A percentile compares a stretch with the other conserved stretches of the same genome.
Evolutionary conservation across 1,140 invertebrate genomes (phyloP).

Genomic region (Onthophagus taurus): DNA sequence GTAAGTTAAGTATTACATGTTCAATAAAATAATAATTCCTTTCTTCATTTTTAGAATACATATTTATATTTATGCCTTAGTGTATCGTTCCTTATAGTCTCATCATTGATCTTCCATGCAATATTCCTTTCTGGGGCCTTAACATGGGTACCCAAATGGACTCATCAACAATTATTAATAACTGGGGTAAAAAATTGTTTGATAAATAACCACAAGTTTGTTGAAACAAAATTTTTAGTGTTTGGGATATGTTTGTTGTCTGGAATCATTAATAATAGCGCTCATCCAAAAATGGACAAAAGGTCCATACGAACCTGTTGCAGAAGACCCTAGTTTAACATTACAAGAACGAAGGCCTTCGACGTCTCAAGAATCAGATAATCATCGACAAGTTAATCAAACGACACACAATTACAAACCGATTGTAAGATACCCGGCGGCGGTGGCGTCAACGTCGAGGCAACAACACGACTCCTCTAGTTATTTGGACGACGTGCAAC

Average conservation of each 20-base stretch:
- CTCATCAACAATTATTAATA: constrained; percentile 35
- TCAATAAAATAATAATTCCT: constrained; percentile 11
- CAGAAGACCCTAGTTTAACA: constrained; percentile 34
- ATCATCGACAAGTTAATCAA: constrained; percentile 31
- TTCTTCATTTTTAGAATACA: constrained; percentile 44
- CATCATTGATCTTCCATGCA: constrained; percentile 53
- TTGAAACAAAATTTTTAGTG: constrained; percentile 25
- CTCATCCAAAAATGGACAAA: constrained; percentile 32
- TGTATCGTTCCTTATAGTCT: constrained; percentile 52
- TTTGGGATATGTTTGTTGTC: constrained; percentile 34
- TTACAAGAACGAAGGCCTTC: constrained; percentile 32
- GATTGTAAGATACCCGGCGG: constrained; percentile 22
- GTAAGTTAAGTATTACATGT: constrained; percentile 42
- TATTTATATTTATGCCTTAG: constrained; percentile 54
- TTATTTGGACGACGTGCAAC: constrained; percentile 36
- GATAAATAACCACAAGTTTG: background rate
- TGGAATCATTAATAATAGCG: constrained; percentile 33
- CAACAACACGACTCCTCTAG: constrained; percentile 23
- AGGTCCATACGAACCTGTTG: constrained; percentile 32
- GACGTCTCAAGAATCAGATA: constrained; percentile 23
- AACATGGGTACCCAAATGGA: constrained; percentile 49
- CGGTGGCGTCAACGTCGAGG: constrained; percentile 30
- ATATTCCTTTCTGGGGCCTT: constrained; percentile 54
- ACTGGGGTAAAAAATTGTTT: constrained; percentile 30
- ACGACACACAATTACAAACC: constrained; percentile 36